A percentile compares a stretch with the other conserved stretches of the same genome.
phyloP scores from a whole-genome alignment of 2,797 vertebrate species.

The Parotocinclus haroldoi region DNA sequence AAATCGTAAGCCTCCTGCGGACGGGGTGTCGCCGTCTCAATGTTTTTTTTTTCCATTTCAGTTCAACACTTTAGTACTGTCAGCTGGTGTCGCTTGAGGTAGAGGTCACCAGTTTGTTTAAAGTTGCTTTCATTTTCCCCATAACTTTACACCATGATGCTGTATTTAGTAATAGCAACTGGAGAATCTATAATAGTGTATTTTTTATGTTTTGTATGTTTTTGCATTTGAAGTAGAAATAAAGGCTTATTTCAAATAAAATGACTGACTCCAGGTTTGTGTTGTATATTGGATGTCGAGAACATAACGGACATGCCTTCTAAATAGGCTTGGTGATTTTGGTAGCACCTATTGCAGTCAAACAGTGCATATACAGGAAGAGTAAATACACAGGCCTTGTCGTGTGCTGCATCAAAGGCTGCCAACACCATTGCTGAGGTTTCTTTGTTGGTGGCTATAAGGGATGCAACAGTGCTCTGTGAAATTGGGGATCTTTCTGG shows the following conservation, averaged over 20 bases:
- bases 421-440: too few relatives aligned
- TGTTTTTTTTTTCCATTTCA: neutral
- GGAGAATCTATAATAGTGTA: conserved; percentile 57
- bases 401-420: too few relatives aligned
- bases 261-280: too few relatives aligned
- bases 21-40: neutral
- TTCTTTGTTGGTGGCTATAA: too few relatives aligned
- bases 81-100: neutral
- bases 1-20: conserved; percentile 4
- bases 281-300: neutral
- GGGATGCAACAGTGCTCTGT: too few relatives aligned
- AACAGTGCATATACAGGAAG: too few relatives aligned
- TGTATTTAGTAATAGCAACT: conserved; percentile 38
- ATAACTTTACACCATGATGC: conserved; percentile 32
- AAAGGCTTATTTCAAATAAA: conserved; percentile 58
- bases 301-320: neutral
- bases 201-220: conserved; percentile 38
- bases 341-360: too few relatives aligned
- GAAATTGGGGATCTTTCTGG: too few relatives aligned
- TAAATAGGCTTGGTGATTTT: neutral
- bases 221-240: conserved; percentile 57
- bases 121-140: too few relatives aligned
- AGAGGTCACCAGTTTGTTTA: too few relatives aligned
- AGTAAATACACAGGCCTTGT: too few relatives aligned
- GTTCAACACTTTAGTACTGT: conserved; percentile 2